Evolutionary conservation across 2,113 vertebrate genomes (phyloP).

Genomic region (Gasterosteus nipponicus): DNA sequence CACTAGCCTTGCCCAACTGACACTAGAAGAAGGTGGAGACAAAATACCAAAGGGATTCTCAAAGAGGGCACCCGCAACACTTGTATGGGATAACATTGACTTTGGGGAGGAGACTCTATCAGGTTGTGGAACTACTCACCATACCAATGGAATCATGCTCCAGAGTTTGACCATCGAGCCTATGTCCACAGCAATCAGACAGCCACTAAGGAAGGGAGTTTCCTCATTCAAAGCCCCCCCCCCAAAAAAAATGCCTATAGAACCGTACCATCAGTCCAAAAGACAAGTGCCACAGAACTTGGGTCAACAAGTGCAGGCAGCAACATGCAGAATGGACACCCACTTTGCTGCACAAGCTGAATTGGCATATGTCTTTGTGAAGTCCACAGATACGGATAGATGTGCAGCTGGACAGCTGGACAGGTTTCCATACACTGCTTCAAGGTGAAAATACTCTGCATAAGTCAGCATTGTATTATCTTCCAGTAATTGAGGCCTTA

Average conservation of each 20-base stretch:
- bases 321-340: background rate
- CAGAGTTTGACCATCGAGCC: background rate
- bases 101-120: background rate
- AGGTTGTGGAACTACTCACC: background rate
- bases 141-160: background rate
- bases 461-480: background rate
- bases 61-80: background rate
- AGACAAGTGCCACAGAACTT: background rate
- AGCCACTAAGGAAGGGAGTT: background rate
- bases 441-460: background rate
- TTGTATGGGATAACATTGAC: constrained; percentile 1
- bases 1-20: no score
- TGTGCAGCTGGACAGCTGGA: background rate
- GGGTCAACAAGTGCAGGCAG: background rate
- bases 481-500: background rate
- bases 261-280: constrained; percentile 1
- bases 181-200: background rate
- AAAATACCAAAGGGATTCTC: background rate
- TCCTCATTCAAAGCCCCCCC: background rate
- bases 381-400: background rate
- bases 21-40: no score
- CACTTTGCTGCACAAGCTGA: background rate
- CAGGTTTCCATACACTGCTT: background rate
- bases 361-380: background rate
- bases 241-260: background rate